Evolutionary conservation across 2,888 invertebrate genomes (phyloP).

Genomic region (Phyto melanocephala): DNA sequence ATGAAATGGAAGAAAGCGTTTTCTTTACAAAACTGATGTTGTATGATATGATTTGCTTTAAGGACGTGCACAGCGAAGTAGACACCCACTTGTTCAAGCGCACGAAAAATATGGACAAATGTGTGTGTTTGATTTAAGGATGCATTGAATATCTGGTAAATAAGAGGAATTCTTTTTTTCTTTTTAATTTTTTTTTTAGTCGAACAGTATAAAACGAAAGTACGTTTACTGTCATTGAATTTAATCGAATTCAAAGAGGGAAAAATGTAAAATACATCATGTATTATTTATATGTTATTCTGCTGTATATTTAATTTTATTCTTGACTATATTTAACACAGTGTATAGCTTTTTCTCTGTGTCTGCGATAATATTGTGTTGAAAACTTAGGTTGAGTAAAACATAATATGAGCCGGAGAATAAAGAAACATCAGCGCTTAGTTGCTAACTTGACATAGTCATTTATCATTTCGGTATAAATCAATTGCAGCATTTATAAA

Average conservation of each 20-base stretch:
- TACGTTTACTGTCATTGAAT: not conserved
- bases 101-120: not conserved
- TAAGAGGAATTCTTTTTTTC: no score
- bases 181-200: no score
- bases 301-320: no score
- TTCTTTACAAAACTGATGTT: slow-evolving; percentile 20
- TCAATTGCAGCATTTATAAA: no score
- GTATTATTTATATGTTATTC: no score
- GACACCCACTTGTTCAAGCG: not conserved
- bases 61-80: not conserved
- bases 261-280: no score
- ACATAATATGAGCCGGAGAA: no score
- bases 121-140: not conserved
- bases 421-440: no score
- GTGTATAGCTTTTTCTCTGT: not conserved
- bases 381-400: not conserved
- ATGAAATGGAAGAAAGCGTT: not conserved
- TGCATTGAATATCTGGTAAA: not conserved
- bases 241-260: no score
- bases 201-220: not conserved
- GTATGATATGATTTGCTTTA: slow-evolving; percentile 31
- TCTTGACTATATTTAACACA: no score
- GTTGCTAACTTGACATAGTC: no score
- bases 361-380: not conserved
- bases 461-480: no score